Evolutionary conservation across 2,888 invertebrate species (phyloP).

Genomic region (Drosophila flavopinicola): DNA sequence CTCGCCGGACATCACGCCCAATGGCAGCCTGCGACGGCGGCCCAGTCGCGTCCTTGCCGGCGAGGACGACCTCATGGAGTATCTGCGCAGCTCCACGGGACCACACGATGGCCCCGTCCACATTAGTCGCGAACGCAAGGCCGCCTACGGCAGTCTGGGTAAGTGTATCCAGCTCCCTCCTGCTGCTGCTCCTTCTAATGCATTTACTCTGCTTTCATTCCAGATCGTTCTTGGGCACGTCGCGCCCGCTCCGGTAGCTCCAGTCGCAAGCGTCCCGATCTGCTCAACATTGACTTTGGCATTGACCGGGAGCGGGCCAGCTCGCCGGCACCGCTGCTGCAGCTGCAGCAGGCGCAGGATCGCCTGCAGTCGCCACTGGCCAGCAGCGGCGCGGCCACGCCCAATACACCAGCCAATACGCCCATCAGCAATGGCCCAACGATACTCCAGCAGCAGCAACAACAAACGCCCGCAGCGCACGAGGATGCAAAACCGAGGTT

Average conservation of each 20-base stretch:
- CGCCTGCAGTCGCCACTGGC: conserved; percentile 84
- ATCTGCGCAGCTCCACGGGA: conserved; percentile 90
- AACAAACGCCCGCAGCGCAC: conserved; percentile 62
- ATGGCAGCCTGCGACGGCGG: conserved; percentile 92
- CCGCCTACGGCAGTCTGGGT: conserved; percentile 92
- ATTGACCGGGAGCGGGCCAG: conserved; percentile 90
- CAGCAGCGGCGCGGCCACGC: conserved; percentile 62
- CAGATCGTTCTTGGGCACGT: conserved; percentile 95
- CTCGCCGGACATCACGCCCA: conserved; percentile 92
- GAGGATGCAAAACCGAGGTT: conserved; percentile 87
- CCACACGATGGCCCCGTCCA: conserved; percentile 86
- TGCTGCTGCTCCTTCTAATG: neutral
- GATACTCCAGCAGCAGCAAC: conserved; percentile 59
- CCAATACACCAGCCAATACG: conserved; percentile 53
- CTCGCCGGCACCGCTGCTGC: conserved; percentile 87
- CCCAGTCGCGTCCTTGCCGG: conserved; percentile 87
- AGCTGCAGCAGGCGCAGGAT: conserved; percentile 82
- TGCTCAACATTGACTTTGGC: conserved; percentile 89
- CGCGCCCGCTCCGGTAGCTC: conserved; percentile 89
- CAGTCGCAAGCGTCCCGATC: conserved; percentile 91
- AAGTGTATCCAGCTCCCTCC: conserved; percentile 29
- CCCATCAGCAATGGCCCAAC: conserved; percentile 55
- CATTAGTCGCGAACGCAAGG: conserved; percentile 89
- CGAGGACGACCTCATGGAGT: conserved; percentile 95
- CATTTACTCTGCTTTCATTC: neutral